Conservation (phyloP, 1,140 invertebrate species). For the Drosophila tropicalis region DNA sequence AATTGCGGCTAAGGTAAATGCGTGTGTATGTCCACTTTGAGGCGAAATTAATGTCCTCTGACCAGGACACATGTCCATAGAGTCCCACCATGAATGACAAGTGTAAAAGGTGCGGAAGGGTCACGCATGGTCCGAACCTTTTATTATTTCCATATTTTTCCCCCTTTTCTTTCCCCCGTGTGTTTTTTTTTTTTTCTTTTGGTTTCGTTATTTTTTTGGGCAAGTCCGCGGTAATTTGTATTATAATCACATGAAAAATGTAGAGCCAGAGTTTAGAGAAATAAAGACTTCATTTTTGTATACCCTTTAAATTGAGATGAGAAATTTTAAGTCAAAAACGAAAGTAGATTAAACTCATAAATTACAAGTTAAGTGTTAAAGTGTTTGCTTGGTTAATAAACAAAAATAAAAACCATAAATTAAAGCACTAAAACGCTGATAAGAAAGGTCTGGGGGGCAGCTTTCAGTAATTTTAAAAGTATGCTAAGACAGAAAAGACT, state of each 20-base stretch:
- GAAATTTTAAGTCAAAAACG: no score
- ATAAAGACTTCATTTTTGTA: not conserved
- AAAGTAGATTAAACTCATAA: no score
- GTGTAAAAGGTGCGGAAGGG: not conserved
- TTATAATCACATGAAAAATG: slow-evolving; percentile 23
- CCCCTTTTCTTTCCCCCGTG: not conserved
- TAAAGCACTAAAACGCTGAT: no score
- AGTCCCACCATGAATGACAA: slow-evolving; percentile 40
- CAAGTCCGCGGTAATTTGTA: slow-evolving; percentile 30
- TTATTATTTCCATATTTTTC: not conserved
- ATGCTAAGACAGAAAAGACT: no score
- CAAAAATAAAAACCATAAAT: no score
- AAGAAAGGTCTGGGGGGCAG: no score
- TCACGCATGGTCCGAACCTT: not conserved
- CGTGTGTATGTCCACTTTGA: slow-evolving; percentile 55
- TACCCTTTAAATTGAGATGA: not conserved
- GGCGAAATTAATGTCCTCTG: slow-evolving; percentile 50
- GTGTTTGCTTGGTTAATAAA: no score
- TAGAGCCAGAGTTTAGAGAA: not conserved
- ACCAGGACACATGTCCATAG: slow-evolving; percentile 36
- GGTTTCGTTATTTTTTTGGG: slow-evolving; percentile 30
- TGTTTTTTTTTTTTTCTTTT: slow-evolving; percentile 32
- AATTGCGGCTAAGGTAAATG: slow-evolving; percentile 36
- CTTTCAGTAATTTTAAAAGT: no score
- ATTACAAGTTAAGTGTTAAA: no score